Evolutionary conservation across 2,888 invertebrate species (phyloP).

Genomic region (Ypsolopha scabrella): DNA sequence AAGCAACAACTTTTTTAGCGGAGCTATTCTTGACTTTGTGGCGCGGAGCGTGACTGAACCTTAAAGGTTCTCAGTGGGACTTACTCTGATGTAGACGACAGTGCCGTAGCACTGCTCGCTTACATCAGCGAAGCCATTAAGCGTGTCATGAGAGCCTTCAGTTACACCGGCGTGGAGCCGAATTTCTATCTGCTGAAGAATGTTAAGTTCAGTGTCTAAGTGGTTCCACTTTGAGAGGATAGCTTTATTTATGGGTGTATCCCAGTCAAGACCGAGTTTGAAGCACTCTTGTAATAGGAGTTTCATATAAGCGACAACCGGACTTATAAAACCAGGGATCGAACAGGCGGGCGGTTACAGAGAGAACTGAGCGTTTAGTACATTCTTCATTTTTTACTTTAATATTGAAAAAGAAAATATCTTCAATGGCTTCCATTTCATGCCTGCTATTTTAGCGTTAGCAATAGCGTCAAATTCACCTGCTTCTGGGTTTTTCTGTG

Average conservation of each 20-base stretch:
- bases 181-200: neutral
- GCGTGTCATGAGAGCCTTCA: neutral
- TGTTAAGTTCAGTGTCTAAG: neutral
- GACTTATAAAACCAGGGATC: neutral
- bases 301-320: neutral
- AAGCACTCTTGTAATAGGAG: neutral
- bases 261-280: neutral
- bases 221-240: neutral
- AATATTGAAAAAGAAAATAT: no score
- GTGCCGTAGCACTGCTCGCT: neutral
- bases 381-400: no score
- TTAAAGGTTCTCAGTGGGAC: neutral
- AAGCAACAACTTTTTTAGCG: neutral
- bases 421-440: no score
- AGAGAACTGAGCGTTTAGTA: no score
- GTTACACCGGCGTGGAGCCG: neutral
- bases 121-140: neutral
- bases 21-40: neutral
- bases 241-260: neutral
- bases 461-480: no score
- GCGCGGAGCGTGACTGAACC: neutral
- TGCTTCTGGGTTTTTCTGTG: no score
- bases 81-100: neutral
- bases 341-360: no score
- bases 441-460: no score